These are phyloP conservation scores for Acrobasis suavella DNA, from an alignment of 2,888 invertebrate genomes.

Conservation along the genomic window DNA sequence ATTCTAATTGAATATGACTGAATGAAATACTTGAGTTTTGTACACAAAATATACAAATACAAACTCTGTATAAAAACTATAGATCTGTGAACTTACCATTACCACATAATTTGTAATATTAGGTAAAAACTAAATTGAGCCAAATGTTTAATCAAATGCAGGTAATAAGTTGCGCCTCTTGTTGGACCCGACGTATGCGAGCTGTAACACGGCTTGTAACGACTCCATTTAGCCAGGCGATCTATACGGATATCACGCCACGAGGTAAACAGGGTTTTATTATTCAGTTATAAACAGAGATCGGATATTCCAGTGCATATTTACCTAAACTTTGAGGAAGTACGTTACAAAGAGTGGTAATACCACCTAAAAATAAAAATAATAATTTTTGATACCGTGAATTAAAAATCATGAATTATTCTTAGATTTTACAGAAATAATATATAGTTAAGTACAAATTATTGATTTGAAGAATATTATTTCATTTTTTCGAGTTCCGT, in stretches of 20 bases:
- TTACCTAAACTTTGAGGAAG: no score
- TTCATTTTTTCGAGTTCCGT: no score
- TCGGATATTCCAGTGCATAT: no score
- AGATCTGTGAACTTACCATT: conserved; percentile 2
- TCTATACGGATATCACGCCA: background rate
- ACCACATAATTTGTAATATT: conserved; percentile 1
- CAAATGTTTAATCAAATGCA: conserved; percentile 3
- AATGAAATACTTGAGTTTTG: background rate
- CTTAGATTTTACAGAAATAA: no score
- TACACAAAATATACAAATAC: no score
- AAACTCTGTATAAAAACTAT: background rate
- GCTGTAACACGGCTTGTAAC: background rate
- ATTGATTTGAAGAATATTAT: no score
- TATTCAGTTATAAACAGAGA: no score
- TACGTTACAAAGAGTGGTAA: no score
- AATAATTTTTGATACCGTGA: no score
- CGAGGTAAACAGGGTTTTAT: conserved; percentile 68
- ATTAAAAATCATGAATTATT: no score
- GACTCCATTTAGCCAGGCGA: background rate
- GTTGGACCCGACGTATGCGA: background rate
- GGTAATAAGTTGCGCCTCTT: background rate
- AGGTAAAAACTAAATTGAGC: conserved; percentile 6
- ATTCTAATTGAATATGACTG: background rate
- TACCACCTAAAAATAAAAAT: no score
- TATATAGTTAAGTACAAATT: no score